These are phyloP conservation scores for Clostera curtula DNA, from an alignment of 2,888 invertebrate species.

Conservation along the genomic window DNA sequence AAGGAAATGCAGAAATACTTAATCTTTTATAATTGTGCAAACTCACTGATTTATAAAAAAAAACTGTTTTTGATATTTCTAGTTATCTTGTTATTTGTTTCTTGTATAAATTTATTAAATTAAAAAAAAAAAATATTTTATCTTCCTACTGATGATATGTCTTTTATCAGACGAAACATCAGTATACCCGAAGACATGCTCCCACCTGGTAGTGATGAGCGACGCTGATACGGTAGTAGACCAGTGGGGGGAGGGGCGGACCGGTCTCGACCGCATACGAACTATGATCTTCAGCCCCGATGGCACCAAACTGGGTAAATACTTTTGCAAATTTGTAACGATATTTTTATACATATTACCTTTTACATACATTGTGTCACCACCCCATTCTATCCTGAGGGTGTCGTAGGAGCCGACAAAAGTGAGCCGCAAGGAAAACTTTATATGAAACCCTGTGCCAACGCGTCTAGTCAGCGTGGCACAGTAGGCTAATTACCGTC, in stretches of 20 bases:
- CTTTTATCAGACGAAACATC: slow-evolving; percentile 2
- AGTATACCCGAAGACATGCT: slow-evolving; percentile 24
- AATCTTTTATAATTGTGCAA: too few species aligned
- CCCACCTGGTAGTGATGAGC: slow-evolving; percentile 56
- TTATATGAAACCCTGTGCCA: too few species aligned
- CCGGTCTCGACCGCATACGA: slow-evolving; percentile 45
- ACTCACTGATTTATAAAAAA: too few species aligned
- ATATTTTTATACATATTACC: not conserved
- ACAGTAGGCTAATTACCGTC: too few species aligned
- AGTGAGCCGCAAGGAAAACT: too few species aligned
- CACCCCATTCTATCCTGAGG: too few species aligned
- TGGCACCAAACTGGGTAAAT: slow-evolving; percentile 62
- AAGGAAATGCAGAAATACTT: too few species aligned
- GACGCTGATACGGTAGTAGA: slow-evolving; percentile 55
- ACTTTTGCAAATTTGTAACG: not conserved
- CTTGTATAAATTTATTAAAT: not conserved
- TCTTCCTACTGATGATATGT: not conserved
- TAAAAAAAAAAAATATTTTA: not conserved
- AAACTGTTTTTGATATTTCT: not conserved
- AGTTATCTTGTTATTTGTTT: not conserved
- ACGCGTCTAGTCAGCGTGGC: too few species aligned
- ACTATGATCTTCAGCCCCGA: slow-evolving; percentile 68
- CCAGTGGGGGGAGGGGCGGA: slow-evolving; percentile 49
- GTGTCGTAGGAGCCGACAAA: too few species aligned
- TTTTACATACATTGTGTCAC: not conserved